Evolutionary conservation across 1,140 invertebrate genomes (phyloP), one percentile per base, ranked within the genome.

Genomic region (Venturia canescens): DNA sequence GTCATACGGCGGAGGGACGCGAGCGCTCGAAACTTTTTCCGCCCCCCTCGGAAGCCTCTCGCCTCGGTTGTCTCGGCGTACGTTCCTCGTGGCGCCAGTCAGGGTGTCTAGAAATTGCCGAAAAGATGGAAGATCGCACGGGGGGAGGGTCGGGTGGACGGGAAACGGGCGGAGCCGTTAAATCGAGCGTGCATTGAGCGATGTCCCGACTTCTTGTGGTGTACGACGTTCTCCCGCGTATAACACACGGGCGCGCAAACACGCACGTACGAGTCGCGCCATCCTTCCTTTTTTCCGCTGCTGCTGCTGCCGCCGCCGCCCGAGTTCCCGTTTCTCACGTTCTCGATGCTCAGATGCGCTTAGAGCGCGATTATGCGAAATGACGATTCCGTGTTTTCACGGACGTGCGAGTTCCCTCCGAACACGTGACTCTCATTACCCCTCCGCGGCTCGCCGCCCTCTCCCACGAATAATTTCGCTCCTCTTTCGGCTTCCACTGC

Each of bases 331-430:
- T 87, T 87, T 87, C 85, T 88, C 85, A 88, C 86, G 87, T 88
- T 86, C 83, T 72, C 48, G 66, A 69, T 69, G 66, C 66, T 27
- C 66, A 34, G 66, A 69, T 69, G 66, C 66, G 66, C 66, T 21
- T 78, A 53, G 63, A 31, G 27, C 60, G 60, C 66, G 66, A 69
- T 69, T 69, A 69, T 69, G 81, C 77, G 80, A 88, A 88, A 88
- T 88, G 86, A 88, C 88, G 77, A 87, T 86, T 87, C 85, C 85
- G 82, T 87, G 88, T 87, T 86, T 44, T 69, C 83, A 84, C 71
- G 83, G 79, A 84, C 82, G 80, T 82, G 78, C 60, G 78, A 80
- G 60, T 63, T 63, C 44, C 66, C 34, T 67, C 66, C 44, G 66
- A 27, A 31, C 53, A 75, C 53, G 21, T 53, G 27, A n/a, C n/a